A percentile compares a stretch with the other conserved stretches of the same genome.
phyloP scores from a whole-genome alignment of 2,888 invertebrate genomes.

The Teleiodes luculella region DNA sequence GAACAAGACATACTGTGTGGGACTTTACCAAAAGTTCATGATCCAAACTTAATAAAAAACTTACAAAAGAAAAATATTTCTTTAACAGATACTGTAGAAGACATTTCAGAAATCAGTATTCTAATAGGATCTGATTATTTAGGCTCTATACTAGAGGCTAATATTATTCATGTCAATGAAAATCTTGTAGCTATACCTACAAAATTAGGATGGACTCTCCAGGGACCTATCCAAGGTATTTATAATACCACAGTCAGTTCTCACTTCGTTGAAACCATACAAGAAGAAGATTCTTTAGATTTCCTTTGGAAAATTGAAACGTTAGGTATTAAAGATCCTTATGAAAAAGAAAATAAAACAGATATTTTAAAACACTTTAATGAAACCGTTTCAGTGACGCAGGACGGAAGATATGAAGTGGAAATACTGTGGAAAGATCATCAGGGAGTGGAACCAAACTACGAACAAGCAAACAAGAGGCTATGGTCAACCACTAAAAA shows the following conservation, averaged over 20 bases:
- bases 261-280: not conserved
- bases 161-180: not conserved
- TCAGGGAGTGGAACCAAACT: not conserved
- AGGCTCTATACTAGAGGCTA: not conserved
- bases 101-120: not conserved
- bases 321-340: constrained; percentile 1
- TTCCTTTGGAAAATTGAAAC: not conserved
- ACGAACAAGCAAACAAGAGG: not conserved
- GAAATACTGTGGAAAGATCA: not conserved
- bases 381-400: not conserved
- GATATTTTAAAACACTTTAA: constrained; percentile 1
- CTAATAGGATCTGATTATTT: constrained; percentile 2
- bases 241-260: not conserved
- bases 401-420: constrained; percentile 1
- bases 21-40: not conserved
- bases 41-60: not conserved
- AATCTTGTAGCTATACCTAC: not conserved
- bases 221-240: not conserved
- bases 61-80: not conserved
- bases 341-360: not conserved
- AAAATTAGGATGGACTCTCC: constrained; percentile 5
- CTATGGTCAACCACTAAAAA: not conserved
- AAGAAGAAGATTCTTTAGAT: not conserved
- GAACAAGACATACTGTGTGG: not conserved
- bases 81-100: not conserved